phyloP scores from a whole-genome alignment of 2,113 vertebrate species.

The Junco hyemalis region DNA sequence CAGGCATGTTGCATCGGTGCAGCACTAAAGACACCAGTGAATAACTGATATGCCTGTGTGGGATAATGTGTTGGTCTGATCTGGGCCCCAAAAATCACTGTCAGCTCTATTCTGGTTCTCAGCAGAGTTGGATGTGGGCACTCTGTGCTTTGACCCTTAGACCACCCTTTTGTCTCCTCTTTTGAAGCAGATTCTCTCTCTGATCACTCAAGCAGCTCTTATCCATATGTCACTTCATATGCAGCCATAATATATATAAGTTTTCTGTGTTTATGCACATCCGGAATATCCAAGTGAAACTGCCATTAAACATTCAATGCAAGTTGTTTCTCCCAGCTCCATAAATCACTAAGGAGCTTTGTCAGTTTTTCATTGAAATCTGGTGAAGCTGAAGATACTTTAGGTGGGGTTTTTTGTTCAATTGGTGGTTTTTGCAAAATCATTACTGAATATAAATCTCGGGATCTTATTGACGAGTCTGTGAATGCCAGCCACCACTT shows the following conservation, averaged over 20 bases:
- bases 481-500: neutral
- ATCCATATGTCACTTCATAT: neutral
- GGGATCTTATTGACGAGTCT: neutral
- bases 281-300: neutral
- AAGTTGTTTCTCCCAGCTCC: neutral
- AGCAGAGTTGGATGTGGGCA: neutral
- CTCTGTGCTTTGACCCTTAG: neutral
- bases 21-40: neutral
- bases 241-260: neutral
- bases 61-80: neutral
- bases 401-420: neutral
- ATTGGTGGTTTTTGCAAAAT: neutral
- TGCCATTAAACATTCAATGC: neutral
- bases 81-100: neutral
- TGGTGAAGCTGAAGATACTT: neutral
- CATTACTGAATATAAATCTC: neutral
- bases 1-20: neutral
- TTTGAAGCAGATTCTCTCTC: neutral
- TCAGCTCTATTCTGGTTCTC: neutral
- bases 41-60: neutral
- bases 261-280: neutral
- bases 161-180: neutral
- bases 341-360: neutral
- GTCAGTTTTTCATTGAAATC: neutral
- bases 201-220: neutral